Evolutionary conservation across 2,113 vertebrate species (phyloP).

Genomic region (Rhagologus leucostigma): DNA sequence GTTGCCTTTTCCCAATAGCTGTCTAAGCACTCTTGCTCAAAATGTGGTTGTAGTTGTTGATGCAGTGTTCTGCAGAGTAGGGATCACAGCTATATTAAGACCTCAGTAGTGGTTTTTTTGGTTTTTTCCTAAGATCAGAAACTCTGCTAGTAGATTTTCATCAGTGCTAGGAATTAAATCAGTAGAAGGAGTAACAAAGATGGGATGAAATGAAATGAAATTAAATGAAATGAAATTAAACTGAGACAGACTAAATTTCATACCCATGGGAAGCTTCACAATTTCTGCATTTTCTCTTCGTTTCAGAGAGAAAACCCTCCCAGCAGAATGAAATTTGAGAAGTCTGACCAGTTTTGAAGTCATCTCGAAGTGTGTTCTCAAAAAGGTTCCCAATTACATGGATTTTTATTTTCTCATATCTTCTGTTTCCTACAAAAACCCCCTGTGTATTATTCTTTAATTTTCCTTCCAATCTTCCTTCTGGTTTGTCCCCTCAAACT

Average conservation of each 20-base stretch:
- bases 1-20: neutral
- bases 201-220: neutral
- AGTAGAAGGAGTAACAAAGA: neutral
- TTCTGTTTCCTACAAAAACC: neutral
- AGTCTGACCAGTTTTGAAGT: neutral
- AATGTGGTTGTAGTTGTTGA: neutral
- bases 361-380: neutral
- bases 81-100: neutral
- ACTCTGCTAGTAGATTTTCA: neutral
- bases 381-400: neutral
- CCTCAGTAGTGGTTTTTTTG: neutral
- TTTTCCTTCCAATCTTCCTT: neutral
- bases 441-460: neutral
- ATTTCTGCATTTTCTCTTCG: neutral
- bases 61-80: neutral
- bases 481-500: neutral
- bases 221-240: neutral
- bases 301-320: neutral
- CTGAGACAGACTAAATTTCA: neutral
- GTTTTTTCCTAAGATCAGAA: neutral
- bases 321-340: neutral
- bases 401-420: neutral
- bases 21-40: neutral
- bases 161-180: neutral
- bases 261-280: neutral